Conservation (phyloP, 2,797 vertebrate genomes). For the Aulostomus chinensis region DNA sequence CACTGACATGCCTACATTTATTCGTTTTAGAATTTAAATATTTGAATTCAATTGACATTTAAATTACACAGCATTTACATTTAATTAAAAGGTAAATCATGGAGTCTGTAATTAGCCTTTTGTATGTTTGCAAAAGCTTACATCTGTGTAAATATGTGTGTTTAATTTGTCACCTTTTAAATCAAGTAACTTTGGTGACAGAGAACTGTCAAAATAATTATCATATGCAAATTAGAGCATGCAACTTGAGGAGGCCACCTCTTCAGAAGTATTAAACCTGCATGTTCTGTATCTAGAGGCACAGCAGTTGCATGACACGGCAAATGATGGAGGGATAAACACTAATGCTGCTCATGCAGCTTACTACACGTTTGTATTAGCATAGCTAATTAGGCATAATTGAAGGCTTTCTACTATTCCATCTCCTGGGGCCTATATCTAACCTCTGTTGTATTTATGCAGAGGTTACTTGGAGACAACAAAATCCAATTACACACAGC, state of each 20-base stretch:
- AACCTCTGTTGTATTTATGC: constrained; percentile 69
- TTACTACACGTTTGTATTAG: constrained; percentile 71
- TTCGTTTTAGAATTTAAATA: neutral
- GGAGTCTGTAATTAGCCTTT: constrained; percentile 1
- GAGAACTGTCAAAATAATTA: constrained; percentile 74
- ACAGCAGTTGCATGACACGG: constrained; percentile 58
- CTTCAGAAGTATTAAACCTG: constrained; percentile 67
- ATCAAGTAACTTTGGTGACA: constrained; percentile 31
- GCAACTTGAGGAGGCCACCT: constrained; percentile 43
- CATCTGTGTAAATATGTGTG: constrained; percentile 15
- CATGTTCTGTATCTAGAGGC: constrained; percentile 57
- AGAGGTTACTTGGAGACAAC: constrained; percentile 71
- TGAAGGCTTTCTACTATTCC: constrained; percentile 61
- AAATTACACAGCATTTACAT: neutral
- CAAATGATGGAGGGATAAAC: constrained; percentile 65
- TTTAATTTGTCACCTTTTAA: constrained; percentile 28
- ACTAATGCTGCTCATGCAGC: constrained; percentile 53
- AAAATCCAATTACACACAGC: constrained; percentile 60
- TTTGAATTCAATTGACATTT: neutral
- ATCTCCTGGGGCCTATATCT: constrained; percentile 59
- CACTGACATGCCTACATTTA: neutral
- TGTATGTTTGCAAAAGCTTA: constrained; percentile 6
- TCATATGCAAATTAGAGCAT: constrained; percentile 74
- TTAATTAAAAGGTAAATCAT: constrained; percentile 1
- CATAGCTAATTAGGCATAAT: constrained; percentile 78